A percentile compares a stretch with the other conserved stretches of the same genome.
phyloP scores from a whole-genome alignment of 1,140 invertebrate species.

The Sycophaga agraensis region DNA sequence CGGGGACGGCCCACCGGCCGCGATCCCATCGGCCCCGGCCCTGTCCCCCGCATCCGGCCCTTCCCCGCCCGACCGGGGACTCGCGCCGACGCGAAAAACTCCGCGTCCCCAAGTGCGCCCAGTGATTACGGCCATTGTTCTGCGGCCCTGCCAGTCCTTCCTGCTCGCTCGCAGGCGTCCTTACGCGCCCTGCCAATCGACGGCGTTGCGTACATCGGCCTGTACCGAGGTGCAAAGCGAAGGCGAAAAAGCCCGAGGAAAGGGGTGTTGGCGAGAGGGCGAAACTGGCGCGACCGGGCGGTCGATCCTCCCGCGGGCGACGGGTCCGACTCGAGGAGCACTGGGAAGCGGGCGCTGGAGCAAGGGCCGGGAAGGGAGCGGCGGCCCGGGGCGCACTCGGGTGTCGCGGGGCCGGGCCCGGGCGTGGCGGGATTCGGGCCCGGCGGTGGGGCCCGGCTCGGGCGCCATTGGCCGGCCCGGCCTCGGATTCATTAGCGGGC shows the following conservation, averaged over 20 bases:
- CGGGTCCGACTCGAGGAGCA: neutral
- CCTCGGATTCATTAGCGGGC: slow-evolving; percentile 52
- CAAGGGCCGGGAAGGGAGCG: neutral
- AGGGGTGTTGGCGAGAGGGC: slow-evolving; percentile 33
- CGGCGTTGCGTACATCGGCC: no score
- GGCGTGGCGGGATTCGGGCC: slow-evolving; percentile 24
- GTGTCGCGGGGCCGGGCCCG: neutral
- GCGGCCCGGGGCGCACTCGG: neutral
- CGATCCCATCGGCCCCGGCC: neutral
- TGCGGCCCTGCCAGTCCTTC: neutral
- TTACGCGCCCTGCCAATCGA: no score
- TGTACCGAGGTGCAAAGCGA: no score
- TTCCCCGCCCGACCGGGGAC: no score
- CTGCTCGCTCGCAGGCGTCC: neutral
- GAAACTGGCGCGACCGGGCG: no score
- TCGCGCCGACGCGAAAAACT: no score
- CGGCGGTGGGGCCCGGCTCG: neutral
- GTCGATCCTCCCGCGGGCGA: neutral
- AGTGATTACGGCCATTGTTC: neutral
- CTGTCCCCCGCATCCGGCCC: neutral
- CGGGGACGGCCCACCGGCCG: slow-evolving; percentile 22
- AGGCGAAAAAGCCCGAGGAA: no score
- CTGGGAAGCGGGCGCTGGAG: neutral
- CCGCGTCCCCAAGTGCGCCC: no score
- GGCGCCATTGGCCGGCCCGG: slow-evolving; percentile 46